Evolutionary conservation across 2,113 vertebrate genomes (phyloP), one percentile per base, ranked within the genome.

Genomic region (Limanda limanda): DNA sequence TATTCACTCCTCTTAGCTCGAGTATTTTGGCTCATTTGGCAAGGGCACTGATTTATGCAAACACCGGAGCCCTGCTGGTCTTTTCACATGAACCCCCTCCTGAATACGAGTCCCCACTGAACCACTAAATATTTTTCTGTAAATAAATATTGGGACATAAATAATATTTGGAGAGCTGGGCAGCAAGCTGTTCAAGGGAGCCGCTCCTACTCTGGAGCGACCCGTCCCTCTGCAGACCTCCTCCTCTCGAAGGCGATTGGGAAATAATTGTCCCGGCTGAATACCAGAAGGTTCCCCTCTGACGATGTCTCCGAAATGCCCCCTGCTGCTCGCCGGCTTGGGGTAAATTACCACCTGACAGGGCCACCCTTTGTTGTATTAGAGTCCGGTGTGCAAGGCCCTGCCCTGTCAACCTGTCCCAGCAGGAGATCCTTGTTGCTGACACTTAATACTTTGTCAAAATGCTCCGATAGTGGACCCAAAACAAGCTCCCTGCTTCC

Each of bases 361-460:
- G 86, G 66, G 78, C 79, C 31, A 71, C 57, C 82, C 90, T 89
- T 92, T 93, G 93, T 94, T 93, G 89, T 85, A 81, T 92, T 92
- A 92, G 89, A 89, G 81, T 90, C 92, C 71, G 75, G 78, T 76
- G 91, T 18, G 82, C 73, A 10, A 86, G 80, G 87, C 83, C 83
- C 74, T 76, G 18, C 82, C 86, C 90, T 27, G 78, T 91, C 92
- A 90, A 90, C 86, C 89, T 89, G 86, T 86, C 92, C 76, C 94
- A 75, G 91, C 71, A 4, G 89, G 92, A 86, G 88, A 84, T 86
- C 75, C 89, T 90, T 92, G 93, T 94, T 86, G 27, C 84, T 35
- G 92, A 93, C 90, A 94, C 91, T 84, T 81, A 86, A 93, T 93
- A 92, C 90, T 90, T 91, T 89, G 79, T 89, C 78, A 88, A 92